Base-by-base conservation (phyloP, 2,113 vertebrate genomes). In the Hippocampus comes region DNA sequence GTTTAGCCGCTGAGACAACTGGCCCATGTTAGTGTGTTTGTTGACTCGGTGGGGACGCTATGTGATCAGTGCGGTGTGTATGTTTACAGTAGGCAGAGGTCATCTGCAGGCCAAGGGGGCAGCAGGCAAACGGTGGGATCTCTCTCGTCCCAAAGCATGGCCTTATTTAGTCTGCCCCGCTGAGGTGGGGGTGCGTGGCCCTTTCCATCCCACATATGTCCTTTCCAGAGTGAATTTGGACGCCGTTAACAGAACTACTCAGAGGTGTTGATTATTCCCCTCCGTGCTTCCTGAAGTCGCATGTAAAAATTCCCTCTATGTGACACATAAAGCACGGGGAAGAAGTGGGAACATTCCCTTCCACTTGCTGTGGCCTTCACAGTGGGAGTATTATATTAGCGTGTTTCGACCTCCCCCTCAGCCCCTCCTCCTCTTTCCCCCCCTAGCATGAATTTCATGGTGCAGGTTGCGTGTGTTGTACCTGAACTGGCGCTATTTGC, bases 401-500 rank as follows among this genome's bases (percentile, higher is more conserved):
- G 59, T 27, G 34, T 21, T 74, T 74, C 63, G 53, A 43, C 41
- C 11, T 27, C 66, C 49, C 56, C 25, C n/a, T 41, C n/a, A 61
- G 68, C 55, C 57, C 72, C 67, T 68, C 63, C 56, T 10, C 68
- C 15, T 20, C 21, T 25, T 9, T 1, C 41, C 27, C 30, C 42
- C 25, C 23, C 51, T 25, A 70, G 42, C 57, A 53, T 57, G 64
- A 79, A 70, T 20, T 41, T 5, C 63, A 56, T 8, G 53, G 34
- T 46, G 63, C 42, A 59, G 66, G 55, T 76, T 70, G 67, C 72
- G 65, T 67, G 61, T 67, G 49, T 10, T 23, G 55, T 98, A 99
- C 97, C 97, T 99, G 97, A 95, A 90, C 94, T 98, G 93, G 95
- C 95, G 88, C 94, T 95, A 93, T 93, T 96, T 91, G 89, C 93